These are phyloP conservation scores for Halictus rubicundus DNA, from an alignment of 1,140 invertebrate species.

Conservation along the genomic window DNA sequence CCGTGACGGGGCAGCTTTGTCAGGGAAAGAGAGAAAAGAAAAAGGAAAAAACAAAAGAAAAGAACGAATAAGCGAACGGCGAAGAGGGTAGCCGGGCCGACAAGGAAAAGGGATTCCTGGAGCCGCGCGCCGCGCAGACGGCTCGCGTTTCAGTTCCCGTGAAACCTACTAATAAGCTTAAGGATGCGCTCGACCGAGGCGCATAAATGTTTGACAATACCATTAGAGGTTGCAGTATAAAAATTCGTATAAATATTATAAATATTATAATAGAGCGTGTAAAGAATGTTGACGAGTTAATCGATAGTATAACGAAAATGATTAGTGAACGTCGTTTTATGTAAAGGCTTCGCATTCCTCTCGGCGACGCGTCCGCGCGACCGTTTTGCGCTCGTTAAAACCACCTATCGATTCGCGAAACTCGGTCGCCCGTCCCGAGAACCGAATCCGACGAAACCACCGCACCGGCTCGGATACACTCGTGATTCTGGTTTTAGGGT, in stretches of 20 bases:
- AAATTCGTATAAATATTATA: slow-evolving; percentile 38
- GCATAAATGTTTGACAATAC: slow-evolving; percentile 76
- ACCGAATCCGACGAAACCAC: slow-evolving; percentile 22
- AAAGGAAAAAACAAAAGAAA: neutral
- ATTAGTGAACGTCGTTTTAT: slow-evolving; percentile 45
- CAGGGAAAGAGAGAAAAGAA: neutral
- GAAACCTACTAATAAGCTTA: slow-evolving; percentile 68
- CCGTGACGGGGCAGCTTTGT: slow-evolving; percentile 8
- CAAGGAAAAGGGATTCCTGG: slow-evolving; percentile 26
- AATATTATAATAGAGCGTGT: slow-evolving; percentile 59
- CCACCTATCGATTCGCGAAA: slow-evolving; percentile 43
- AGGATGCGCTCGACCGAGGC: slow-evolving; percentile 69
- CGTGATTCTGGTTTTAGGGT: slow-evolving; percentile 22
- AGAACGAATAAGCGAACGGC: neutral
- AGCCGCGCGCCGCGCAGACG: slow-evolving; percentile 36
- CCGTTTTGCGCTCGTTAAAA: slow-evolving; percentile 40
- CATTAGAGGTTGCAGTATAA: slow-evolving; percentile 69
- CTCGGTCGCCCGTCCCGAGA: slow-evolving; percentile 19
- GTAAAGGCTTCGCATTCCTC: slow-evolving; percentile 33
- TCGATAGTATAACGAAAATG: slow-evolving; percentile 47
- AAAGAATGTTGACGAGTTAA: slow-evolving; percentile 61
- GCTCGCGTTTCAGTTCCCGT: slow-evolving; percentile 49
- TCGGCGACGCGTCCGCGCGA: slow-evolving; percentile 24
- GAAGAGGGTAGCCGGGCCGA: neutral
- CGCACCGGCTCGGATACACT: slow-evolving; percentile 23